phyloP scores from a whole-genome alignment of 2,797 vertebrate species.

The Masticophis lateralis region DNA sequence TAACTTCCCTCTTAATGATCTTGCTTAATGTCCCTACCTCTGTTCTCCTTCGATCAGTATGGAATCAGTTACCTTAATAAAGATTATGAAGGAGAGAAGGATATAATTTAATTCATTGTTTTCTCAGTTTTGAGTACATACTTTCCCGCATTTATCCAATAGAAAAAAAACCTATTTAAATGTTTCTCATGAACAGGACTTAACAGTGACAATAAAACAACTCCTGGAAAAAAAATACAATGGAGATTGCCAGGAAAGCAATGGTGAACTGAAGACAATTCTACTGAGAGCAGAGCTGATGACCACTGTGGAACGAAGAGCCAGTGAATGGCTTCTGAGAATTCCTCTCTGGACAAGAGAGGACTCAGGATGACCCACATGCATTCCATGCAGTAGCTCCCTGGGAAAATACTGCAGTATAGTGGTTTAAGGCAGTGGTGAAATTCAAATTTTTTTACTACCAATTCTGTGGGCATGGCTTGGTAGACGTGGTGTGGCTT shows the following conservation, averaged over 20 bases:
- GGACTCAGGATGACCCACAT: not conserved
- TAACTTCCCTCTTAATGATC: not conserved
- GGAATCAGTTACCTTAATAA: not conserved
- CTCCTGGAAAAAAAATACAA: not conserved
- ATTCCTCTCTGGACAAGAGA: not conserved
- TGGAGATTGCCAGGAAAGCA: not conserved
- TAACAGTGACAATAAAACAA: not conserved
- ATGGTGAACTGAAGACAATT: not conserved
- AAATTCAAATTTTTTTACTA: too few relatives aligned
- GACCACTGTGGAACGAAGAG: not conserved
- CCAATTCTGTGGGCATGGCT: too few relatives aligned
- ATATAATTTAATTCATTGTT: not conserved
- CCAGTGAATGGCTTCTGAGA: not conserved
- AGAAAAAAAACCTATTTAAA: not conserved
- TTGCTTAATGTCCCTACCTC: not conserved
- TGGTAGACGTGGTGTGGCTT: too few relatives aligned
- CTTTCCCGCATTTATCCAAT: not conserved
- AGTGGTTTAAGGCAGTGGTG: not conserved
- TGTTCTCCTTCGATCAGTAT: not conserved
- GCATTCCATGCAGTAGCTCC: not conserved
- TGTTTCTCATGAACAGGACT: not conserved
- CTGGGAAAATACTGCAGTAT: not conserved
- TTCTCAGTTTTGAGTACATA: not conserved
- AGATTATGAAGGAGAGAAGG: not conserved
- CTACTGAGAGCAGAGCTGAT: not conserved